Base-by-base conservation (phyloP, 2,113 vertebrate genomes). In the Marmota flaviventris region DNA sequence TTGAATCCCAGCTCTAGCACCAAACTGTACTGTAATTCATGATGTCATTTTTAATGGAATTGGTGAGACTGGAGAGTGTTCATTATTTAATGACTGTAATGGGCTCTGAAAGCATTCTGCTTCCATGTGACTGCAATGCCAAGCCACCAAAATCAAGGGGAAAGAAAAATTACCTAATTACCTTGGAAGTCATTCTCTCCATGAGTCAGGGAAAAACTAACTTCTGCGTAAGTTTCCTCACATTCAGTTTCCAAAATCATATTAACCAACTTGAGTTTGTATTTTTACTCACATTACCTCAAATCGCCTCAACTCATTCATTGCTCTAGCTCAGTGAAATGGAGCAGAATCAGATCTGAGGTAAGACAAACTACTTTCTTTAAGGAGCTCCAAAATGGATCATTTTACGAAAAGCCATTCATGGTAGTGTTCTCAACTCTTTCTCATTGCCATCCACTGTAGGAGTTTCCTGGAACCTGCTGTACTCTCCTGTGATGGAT, bases 11-110 rank as follows among this genome's bases (percentile, higher is more conserved):
- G 18, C 12, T 91, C 11, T 48, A 4, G 2, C 34, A 63, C 51
- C 67, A 83, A 91, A 89, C 22, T 84, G 9, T 32, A 89, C 25
- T 79, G 39, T 73, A 81, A 84, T 53, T 89, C 73, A 89, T 97
- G 96, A 93, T 79, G 90, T 95, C 95, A 98, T 86, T 72, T 78
- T 93, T 97, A 98, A 94, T 95, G 97, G 95, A 76, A 96, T 53
- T 93, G 91, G 87, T 93, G 87, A 96, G 63, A 81, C 20, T 86
- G 92, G 58, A 95, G 56, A 92, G 39, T 81, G 84, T 84, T 96
- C 94, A 48, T 97, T 96, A 96, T 87, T 96, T 97, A 96, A 97
- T 97, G 75, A 72, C 90, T 27, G 0, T 94, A 96, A 93, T 89
- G 90, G 85, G 48, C 42, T 87, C 84, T 93, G 89, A 93, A 84